These are phyloP conservation scores for Porphyrio hochstetteri DNA, from an alignment of 2,113 vertebrate species.

Conservation along the genomic window DNA sequence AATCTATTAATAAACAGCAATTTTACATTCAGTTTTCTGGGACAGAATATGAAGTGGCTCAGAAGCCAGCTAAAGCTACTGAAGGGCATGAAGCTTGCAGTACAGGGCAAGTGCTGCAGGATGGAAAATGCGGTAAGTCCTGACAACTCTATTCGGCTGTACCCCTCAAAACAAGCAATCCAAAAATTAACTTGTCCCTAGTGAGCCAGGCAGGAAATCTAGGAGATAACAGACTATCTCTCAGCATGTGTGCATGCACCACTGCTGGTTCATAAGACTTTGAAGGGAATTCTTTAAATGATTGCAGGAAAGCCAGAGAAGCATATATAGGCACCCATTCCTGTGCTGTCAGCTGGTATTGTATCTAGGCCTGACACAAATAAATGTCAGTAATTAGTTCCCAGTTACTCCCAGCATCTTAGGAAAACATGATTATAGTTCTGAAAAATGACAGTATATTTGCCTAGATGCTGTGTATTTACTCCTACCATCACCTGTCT, in stretches of 20 bases:
- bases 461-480: neutral
- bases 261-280: neutral
- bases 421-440: neutral
- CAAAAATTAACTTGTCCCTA: neutral
- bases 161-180: neutral
- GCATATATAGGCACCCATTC: neutral
- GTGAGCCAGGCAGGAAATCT: neutral
- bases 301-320: neutral
- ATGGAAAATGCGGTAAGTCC: slow-evolving; percentile 88
- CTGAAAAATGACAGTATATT: neutral
- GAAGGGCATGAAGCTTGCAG: slow-evolving; percentile 83
- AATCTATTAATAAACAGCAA: slow-evolving; percentile 93
- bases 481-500: neutral
- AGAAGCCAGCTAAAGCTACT: slow-evolving; percentile 79
- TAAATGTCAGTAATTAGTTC: neutral
- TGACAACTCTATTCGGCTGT: neutral
- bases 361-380: neutral
- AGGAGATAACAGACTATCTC: neutral
- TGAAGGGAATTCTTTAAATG: neutral
- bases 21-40: slow-evolving; percentile 94
- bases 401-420: neutral
- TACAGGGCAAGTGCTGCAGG: slow-evolving; percentile 85
- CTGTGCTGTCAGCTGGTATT: neutral
- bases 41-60: slow-evolving; percentile 92
- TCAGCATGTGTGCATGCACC: neutral